Evolutionary conservation across 2,888 invertebrate species (phyloP).

Genomic region (Drepanosiphum platanoidis): DNA sequence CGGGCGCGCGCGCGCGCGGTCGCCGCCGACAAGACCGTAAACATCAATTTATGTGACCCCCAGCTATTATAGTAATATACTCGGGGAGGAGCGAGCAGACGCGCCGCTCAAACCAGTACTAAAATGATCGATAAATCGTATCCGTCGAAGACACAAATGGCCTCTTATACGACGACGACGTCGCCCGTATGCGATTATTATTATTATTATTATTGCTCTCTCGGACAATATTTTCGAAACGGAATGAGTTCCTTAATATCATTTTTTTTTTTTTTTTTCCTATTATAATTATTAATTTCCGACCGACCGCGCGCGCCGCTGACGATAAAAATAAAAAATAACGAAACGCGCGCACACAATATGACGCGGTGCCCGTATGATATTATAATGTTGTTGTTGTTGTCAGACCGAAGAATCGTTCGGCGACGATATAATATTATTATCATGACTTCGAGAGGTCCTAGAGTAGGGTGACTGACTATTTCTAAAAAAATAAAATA

Average conservation of each 20-base stretch:
- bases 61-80: background rate
- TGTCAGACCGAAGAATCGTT: no score
- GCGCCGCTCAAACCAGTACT: conserved; percentile 32
- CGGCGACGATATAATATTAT: no score
- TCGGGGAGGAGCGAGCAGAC: conserved; percentile 23
- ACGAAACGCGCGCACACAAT: background rate
- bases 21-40: conserved; percentile 58
- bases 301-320: background rate
- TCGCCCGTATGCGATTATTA: background rate
- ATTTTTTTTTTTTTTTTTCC: background rate
- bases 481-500: no score
- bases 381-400: background rate
- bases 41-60: conserved; percentile 55
- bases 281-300: conserved; percentile 7
- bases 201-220: background rate
- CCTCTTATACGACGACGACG: conserved; percentile 8
- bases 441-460: no score
- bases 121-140: conserved; percentile 52
- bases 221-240: conserved; percentile 25
- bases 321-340: background rate
- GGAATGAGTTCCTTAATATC: conserved; percentile 2
- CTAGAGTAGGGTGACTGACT: no score
- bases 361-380: no score
- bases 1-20: background rate
- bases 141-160: conserved; percentile 48